Evolutionary conservation across 2,888 invertebrate genomes (phyloP).

Genomic region (Netelia virgata): DNA sequence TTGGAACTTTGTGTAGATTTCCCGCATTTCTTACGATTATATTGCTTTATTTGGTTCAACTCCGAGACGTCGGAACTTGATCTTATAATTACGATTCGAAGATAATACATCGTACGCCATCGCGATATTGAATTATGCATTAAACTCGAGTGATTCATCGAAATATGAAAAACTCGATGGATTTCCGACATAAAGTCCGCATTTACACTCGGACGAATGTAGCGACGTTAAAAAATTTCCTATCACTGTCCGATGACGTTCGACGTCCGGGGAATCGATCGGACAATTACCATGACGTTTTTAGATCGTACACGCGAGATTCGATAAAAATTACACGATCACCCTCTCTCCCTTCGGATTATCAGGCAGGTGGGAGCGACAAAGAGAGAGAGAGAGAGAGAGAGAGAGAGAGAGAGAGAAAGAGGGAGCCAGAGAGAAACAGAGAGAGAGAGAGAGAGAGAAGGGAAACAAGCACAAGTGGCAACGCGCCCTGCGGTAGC

Average conservation of each 20-base stretch:
- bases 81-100: no score
- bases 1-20: no score
- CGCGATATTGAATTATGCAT: no score
- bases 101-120: no score
- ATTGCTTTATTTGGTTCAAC: no score
- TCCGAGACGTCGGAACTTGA: no score
- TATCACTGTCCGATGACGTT: conserved; percentile 5
- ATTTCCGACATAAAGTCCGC: background rate
- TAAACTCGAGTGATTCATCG: background rate
- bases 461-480: conserved; percentile 51
- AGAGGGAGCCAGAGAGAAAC: conserved; percentile 49
- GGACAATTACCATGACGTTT: conserved; percentile 73
- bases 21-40: no score
- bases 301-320: conserved; percentile 80
- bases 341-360: conserved; percentile 66
- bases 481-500: conserved; percentile 74
- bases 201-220: background rate
- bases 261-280: conserved; percentile 33
- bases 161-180: background rate
- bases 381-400: conserved; percentile 47
- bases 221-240: conserved; percentile 10
- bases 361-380: conserved; percentile 21
- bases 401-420: conserved; percentile 49
- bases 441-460: conserved; percentile 54
- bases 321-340: conserved; percentile 80